phyloP scores from a whole-genome alignment of 2,797 vertebrate species.

The Podarcis siculus region DNA sequence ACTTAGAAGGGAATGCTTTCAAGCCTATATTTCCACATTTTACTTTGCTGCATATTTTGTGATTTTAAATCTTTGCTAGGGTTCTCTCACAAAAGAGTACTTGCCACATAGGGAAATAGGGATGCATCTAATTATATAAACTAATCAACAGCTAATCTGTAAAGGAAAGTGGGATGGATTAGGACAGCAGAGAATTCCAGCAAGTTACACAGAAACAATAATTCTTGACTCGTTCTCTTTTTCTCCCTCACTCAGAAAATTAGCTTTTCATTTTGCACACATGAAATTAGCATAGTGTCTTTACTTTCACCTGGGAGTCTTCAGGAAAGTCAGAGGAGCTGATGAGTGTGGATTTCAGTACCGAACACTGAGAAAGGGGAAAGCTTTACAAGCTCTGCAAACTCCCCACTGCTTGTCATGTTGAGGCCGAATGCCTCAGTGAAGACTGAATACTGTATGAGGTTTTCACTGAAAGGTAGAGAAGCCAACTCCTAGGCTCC shows the following conservation, averaged over 20 bases:
- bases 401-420: background rate
- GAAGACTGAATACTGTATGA: background rate
- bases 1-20: too few species aligned
- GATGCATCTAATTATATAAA: too few species aligned
- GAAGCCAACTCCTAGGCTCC: too few species aligned
- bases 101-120: too few species aligned
- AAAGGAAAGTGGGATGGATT: background rate
- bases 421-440: background rate
- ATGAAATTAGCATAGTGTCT: background rate
- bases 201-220: background rate
- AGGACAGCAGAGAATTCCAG: background rate
- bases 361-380: background rate
- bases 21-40: too few species aligned
- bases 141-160: background rate
- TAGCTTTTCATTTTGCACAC: background rate
- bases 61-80: too few species aligned
- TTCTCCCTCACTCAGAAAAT: background rate
- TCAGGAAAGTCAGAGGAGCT: background rate
- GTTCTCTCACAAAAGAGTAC: too few species aligned
- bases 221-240: background rate
- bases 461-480: background rate
- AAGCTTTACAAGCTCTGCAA: background rate
- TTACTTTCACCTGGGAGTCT: background rate
- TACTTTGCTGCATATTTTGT: too few species aligned
- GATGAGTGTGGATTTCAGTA: background rate